Conservation (phyloP, 1,140 invertebrate species). For the Sycobia sp. region DNA sequence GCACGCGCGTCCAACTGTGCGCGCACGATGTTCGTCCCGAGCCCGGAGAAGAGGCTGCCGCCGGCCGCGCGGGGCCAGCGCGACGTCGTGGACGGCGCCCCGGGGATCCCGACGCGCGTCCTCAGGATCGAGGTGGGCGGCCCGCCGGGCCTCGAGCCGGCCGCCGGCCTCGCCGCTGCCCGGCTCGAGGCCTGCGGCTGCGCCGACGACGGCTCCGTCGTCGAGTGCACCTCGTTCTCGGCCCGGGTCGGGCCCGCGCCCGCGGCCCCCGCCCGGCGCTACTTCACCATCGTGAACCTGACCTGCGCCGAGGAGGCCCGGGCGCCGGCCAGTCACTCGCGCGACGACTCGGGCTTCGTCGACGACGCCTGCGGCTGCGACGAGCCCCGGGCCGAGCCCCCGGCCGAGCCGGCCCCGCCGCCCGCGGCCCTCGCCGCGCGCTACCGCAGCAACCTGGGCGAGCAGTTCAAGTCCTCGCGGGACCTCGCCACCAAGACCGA, state of each 20-base stretch:
- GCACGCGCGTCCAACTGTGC: too few species aligned
- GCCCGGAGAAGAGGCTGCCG: constrained; percentile 9
- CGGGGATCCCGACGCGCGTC: too few species aligned
- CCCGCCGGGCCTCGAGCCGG: too few species aligned
- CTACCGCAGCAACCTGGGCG: background rate
- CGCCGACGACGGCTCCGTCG: background rate
- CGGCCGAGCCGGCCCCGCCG: background rate
- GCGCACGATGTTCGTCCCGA: too few species aligned
- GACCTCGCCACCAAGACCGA: constrained; percentile 40
- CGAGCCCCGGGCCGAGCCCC: background rate
- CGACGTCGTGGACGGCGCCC: too few species aligned
- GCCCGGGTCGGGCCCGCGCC: background rate
- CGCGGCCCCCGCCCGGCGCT: too few species aligned
- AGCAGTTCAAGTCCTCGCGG: background rate
- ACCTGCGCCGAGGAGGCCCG: background rate
- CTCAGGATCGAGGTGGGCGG: too few species aligned
- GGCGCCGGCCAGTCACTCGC: background rate
- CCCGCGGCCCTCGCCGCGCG: background rate
- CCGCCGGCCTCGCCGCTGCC: background rate
- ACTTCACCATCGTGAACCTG: constrained; percentile 29
- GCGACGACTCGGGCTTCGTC: constrained; percentile 33
- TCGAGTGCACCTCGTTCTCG: constrained; percentile 28
- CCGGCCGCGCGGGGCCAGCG: too few species aligned
- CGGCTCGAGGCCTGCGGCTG: background rate
- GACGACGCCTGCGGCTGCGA: constrained; percentile 11